Evolutionary conservation across 2,888 invertebrate species (phyloP), one percentile per base, ranked within the genome.

Genomic region (Yponomeuta sedellus): DNA sequence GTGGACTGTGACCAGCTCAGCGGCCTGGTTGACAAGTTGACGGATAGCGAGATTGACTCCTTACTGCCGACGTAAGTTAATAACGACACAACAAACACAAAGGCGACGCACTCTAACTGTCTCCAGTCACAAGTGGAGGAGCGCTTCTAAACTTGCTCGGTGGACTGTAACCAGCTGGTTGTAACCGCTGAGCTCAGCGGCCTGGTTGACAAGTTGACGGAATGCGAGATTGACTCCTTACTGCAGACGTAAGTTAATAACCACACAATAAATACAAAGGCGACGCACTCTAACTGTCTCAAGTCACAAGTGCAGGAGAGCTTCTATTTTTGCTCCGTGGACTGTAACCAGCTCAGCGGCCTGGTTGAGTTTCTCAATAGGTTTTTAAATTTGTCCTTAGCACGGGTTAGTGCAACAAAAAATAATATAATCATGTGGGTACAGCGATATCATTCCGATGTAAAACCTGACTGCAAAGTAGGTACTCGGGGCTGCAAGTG

Each of bases 61-160:
- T 73, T 92, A 19, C 80, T 92, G 57, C 92, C 92, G 0, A 88
- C 85, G 94, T 94, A 76, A 89, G 34, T 34, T 8, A 34, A 34
- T 34, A 5, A 34, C 8, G 34, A 34, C 34, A 6, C 6, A 34
- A 25, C 5, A 25, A 5, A 25, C 25, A 25, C 25, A 25, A 25
- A 25, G 5, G 5, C 25, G 25, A 5, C 25, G 5, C 5, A 25
- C 93, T 80, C 25, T 19, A 57, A 97, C 82, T 96, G 95, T 68
- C 92, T 92, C 70, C 74, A 86, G 0, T 68, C 77, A 0, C 65
- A 68, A 8, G 93, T 96, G 10, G 94, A 94, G 40, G 96, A 96
- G 79, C 83, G 86, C 67, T 93, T 95, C 73, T 96, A 96, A 79
- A 86, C 90, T 0, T 92, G 92, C 69, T 83, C 92, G 0, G 83